Evolutionary conservation across 2,797 vertebrate genomes (phyloP).

Genomic region (Rhynchotus rufescens): DNA sequence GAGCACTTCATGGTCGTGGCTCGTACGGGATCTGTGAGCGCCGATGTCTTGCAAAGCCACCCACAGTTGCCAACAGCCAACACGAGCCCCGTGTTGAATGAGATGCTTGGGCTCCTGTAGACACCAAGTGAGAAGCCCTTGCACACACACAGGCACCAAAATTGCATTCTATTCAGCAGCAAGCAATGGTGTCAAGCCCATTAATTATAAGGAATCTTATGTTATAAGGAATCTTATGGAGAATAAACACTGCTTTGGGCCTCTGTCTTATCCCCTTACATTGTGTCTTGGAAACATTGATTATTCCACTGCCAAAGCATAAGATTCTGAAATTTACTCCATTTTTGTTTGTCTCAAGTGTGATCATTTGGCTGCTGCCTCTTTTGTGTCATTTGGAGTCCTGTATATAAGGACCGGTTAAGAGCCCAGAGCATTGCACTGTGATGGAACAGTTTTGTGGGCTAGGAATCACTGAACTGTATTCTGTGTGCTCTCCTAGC

Average conservation of each 20-base stretch:
- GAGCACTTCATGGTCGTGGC: background rate
- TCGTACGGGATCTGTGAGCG: background rate
- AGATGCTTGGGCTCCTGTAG: fast-evolving
- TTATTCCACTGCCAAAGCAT: slow-evolving; percentile 34
- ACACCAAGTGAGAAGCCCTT: background rate
- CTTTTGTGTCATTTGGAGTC: background rate
- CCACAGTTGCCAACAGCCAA: background rate
- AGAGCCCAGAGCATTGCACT: background rate
- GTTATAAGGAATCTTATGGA: background rate
- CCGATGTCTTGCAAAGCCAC: background rate
- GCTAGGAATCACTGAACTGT: background rate
- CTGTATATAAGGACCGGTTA: background rate
- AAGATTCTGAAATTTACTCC: background rate
- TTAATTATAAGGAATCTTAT: slow-evolving; percentile 6
- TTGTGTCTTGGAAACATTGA: background rate
- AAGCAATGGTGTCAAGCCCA: background rate
- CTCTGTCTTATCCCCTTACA: background rate
- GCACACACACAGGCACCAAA: background rate
- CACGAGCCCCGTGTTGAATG: background rate
- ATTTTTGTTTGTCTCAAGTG: background rate
- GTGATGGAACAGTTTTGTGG: background rate
- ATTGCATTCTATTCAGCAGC: background rate
- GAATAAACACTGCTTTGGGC: background rate
- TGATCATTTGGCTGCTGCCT: background rate
- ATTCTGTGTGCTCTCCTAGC: background rate